phyloP scores from a whole-genome alignment of 2,113 vertebrate species.

The Sterna hirundo region DNA sequence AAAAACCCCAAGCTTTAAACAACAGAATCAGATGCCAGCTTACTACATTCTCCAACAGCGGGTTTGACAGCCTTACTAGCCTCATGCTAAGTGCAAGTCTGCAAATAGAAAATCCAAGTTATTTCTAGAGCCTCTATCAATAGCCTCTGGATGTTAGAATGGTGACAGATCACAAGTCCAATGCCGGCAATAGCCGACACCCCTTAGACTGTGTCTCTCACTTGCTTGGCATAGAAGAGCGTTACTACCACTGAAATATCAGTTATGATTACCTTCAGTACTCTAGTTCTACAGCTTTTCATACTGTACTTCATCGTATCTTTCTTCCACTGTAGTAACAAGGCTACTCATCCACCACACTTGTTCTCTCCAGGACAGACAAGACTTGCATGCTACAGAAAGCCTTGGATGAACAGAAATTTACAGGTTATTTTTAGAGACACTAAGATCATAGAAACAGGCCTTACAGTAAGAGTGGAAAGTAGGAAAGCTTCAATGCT shows the following conservation, averaged over 20 bases:
- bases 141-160: background rate
- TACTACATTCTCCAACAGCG: background rate
- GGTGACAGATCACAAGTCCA: background rate
- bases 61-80: background rate
- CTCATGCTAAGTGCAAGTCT: background rate
- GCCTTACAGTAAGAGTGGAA: background rate
- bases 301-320: background rate
- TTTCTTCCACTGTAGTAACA: background rate
- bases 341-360: background rate
- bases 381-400: background rate
- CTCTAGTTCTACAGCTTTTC: background rate
- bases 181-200: rapidly evolving
- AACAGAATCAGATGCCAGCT: background rate
- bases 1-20: background rate
- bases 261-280: background rate
- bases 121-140: background rate
- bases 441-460: background rate
- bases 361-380: background rate
- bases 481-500: background rate
- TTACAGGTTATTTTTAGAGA: background rate
- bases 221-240: background rate
- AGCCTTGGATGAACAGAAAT: background rate
- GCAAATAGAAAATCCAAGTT: background rate
- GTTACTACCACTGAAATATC: background rate
- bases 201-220: background rate